A percentile compares a stretch with the other conserved stretches of the same genome.
These are phyloP conservation scores for Diabrotica virgifera DNA, from an alignment of 1,140 invertebrate species.

Conservation along the genomic window DNA sequence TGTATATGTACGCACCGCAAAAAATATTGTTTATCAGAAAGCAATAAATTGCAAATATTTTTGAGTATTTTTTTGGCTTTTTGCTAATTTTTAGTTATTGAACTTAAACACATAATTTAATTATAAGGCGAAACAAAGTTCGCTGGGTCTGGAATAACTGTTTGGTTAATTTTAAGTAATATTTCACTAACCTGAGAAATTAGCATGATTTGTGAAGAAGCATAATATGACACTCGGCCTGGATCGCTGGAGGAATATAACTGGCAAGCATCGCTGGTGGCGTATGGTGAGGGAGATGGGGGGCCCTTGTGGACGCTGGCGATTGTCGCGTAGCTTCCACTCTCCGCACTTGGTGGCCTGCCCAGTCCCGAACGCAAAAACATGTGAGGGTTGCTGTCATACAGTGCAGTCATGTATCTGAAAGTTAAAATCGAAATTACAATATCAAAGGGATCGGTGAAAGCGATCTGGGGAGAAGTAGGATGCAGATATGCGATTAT, in stretches of 20 bases:
- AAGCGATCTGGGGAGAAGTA: no score
- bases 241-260: conserved; percentile 57
- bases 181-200: conserved; percentile 51
- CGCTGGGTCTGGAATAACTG: no score
- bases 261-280: conserved; percentile 54
- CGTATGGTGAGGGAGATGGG: conserved; percentile 63
- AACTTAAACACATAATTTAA: no score
- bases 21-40: no score
- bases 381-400: conserved; percentile 68
- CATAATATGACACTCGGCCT: conserved; percentile 59
- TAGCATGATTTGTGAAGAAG: conserved; percentile 56
- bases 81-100: no score
- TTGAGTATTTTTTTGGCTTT: no score
- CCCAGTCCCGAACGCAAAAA: conserved; percentile 62
- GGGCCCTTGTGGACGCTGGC: conserved; percentile 68
- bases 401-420: conserved; percentile 66
- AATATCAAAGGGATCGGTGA: no score
- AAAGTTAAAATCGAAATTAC: conserved; percentile 8
- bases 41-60: no score
- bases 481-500: no score
- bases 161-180: background rate
- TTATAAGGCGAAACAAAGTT: no score
- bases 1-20: no score
- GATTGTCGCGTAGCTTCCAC: conserved; percentile 76
- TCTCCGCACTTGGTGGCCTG: conserved; percentile 67